Evolutionary conservation across 2,113 vertebrate species (phyloP), one percentile per base, ranked within the genome.

Genomic region (Hippocampus mohnikei): DNA sequence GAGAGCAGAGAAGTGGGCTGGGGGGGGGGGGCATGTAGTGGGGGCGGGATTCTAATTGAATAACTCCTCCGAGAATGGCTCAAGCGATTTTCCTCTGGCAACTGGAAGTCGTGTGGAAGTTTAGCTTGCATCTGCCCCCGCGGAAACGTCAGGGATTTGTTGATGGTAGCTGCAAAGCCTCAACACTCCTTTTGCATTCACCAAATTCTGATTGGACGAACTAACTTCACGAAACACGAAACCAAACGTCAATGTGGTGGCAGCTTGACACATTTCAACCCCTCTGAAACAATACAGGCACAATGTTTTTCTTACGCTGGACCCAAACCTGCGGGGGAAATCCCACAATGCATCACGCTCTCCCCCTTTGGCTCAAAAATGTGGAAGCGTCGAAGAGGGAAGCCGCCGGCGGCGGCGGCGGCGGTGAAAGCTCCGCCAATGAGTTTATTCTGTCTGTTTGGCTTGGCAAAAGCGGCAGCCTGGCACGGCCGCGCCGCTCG

Each of bases 31-130:
- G 81, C 78, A 77, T 29, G 29, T 3, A 33, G 29, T 33, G 60
- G 79, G 79, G 75, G 82, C 72, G 88, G 85, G 92, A 91, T 89
- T 91, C 91, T 90, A 90, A 91, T 88, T 88, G 85, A 92, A 89
- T 83, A 88, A 90, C 88, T 88, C 86, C 83, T 78, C 64, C 69
- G 87, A 85, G 79, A 82, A 86, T 81, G 84, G 87, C 81, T 85
- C 83, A 67, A 20, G 70, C 81, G 82, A 82, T 75, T 33, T 73
- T 70, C 66, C 74, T 80, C 27, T 87, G 89, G 85, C 89, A 89
- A 88, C 70, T 81, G 69, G 66, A 50, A 88, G 84, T 75, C 80
- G 76, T n/a, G 66, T 85, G 86, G 81, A 88, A 80, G 78, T 82
- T 88, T 66, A 58, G 74, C 82, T 75, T 69, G 68, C 73, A 81